Evolutionary conservation across 2,797 vertebrate species (phyloP).

Genomic region (Rhinella marina): DNA sequence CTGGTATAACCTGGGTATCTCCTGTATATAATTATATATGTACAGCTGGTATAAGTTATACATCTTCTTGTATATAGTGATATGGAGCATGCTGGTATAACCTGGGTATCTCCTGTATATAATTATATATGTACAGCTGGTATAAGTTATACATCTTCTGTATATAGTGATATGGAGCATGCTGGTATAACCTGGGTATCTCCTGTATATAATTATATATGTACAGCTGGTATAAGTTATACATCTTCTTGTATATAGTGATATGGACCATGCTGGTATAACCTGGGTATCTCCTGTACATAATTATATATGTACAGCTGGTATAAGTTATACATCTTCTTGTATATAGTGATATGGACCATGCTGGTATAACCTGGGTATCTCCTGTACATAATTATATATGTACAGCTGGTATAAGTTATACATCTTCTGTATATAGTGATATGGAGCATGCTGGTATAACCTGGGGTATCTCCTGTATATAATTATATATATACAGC

Average conservation of each 20-base stretch:
- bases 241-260: neutral
- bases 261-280: neutral
- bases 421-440: neutral
- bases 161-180: neutral
- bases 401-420: too few species aligned
- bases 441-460: neutral
- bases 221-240: neutral
- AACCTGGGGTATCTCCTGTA: neutral
- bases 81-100: neutral
- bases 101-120: neutral
- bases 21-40: neutral
- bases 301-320: neutral
- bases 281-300: neutral
- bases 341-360: neutral
- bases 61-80: neutral
- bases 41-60: neutral
- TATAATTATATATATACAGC: neutral
- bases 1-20: neutral
- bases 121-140: neutral
- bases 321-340: neutral
- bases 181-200: neutral
- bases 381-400: neutral
- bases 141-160: too few species aligned
- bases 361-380: neutral
- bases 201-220: neutral